Base-by-base conservation (phyloP, 2,113 vertebrate species). In the Phrynocephalus versicolor region DNA sequence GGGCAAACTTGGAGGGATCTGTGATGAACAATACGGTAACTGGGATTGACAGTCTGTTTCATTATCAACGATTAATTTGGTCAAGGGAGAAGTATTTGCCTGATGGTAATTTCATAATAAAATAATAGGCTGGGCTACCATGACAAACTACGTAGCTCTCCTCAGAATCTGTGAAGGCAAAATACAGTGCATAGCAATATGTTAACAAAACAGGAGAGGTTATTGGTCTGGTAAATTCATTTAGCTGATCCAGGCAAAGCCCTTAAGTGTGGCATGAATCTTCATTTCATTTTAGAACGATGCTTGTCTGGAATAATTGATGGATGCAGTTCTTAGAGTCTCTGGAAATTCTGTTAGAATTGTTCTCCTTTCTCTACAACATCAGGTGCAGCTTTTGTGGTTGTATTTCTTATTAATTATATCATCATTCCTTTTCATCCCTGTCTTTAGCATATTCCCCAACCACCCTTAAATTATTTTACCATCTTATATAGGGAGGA, bases 11-110 rank as follows among this genome's bases (percentile, higher is more conserved):
- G 87, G 73, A 92, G 79, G 75, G 91, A n/a, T 86, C 88, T 81
- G 60, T 87, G 18, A 1, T 90, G 83, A 79, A 75, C 90, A 74
- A 55, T 19, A 73, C 45, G 73, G 76, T 90, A 87, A 90, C 77
- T 65, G 62, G 55, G 87, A 82, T 87, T 90, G 92, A 76, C 90
- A 92, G 83, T 23, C 62, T 92, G 71, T 82, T 90, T 72, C 41
- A 58, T 90, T 89, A 88, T 80, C 79, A 92, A 58, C 81, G 88
- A 75, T 87, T 84, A 62, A 87, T 79, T 88, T 64, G 78, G 41
- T 19, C 27, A 60, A 21, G 82, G 58, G 18, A 81, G 78, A 88
- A 92, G 10, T 37, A 74, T 84, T 82, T 27, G 10, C 3, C 57
- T 79, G 81, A 72, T 88, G 35, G 71, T 30, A 80, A 86, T 73